phyloP scores from a whole-genome alignment of 1,140 invertebrate genomes.

The Trichonephila clavata region DNA sequence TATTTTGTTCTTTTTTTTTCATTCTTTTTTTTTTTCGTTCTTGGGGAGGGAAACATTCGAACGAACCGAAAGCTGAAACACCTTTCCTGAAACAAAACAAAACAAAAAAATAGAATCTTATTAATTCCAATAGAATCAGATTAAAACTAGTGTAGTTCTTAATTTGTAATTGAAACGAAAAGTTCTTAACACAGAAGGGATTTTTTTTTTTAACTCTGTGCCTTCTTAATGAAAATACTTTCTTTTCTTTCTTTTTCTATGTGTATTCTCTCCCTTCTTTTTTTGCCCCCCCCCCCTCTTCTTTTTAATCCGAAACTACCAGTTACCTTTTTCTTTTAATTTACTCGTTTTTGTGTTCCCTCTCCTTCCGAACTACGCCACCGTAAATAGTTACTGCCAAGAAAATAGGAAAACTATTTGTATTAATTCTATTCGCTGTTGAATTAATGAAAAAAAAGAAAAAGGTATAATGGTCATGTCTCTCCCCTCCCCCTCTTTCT shows the following conservation, averaged over 20 bases:
- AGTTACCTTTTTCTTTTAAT: conserved; percentile 35
- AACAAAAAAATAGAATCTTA: conserved; percentile 57
- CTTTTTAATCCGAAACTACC: conserved; percentile 2
- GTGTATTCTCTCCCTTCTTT: not conserved
- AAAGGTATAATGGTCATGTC: conserved; percentile 2
- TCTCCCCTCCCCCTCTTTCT: not conserved
- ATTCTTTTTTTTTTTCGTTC: not conserved
- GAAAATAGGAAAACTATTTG: conserved; percentile 48
- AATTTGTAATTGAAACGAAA: conserved; percentile 70
- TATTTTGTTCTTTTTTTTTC: not conserved
- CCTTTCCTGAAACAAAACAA: not conserved
- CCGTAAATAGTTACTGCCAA: conserved; percentile 47
- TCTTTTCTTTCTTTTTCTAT: not conserved
- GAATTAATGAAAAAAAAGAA: conserved; percentile 51
- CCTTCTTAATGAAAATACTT: conserved; percentile 9
- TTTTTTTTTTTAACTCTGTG: not conserved
- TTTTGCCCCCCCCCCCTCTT: not conserved
- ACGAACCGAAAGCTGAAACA: not conserved
- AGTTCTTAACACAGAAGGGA: not conserved
- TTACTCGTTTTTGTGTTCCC: not conserved
- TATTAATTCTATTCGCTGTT: conserved; percentile 27
- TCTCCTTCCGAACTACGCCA: not conserved
- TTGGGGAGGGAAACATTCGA: not conserved
- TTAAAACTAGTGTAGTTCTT: conserved; percentile 60
- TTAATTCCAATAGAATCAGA: conserved; percentile 68